Conservation (phyloP, 2,888 invertebrate species). For the Dromius quadrimaculatus region DNA sequence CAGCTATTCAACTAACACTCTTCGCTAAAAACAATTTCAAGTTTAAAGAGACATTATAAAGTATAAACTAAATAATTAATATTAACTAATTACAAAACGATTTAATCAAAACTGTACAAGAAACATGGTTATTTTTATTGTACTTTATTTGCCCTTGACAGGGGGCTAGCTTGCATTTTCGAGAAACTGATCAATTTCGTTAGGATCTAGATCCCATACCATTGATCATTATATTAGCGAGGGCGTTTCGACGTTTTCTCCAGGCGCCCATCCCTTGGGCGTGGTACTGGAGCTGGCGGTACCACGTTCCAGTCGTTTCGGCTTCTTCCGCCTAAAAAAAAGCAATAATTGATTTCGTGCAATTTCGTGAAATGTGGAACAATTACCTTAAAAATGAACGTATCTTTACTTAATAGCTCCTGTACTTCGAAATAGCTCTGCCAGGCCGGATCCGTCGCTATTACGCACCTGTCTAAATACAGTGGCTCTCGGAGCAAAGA, state of each 20-base stretch:
- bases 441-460: conserved; percentile 89
- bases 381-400: conserved; percentile 91
- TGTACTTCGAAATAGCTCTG: conserved; percentile 96
- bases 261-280: conserved; percentile 93
- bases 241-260: conserved; percentile 90
- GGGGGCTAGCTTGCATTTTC: not conserved
- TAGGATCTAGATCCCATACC: conserved; percentile 73
- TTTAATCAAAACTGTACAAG: conserved; percentile 39
- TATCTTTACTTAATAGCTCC: conserved; percentile 92
- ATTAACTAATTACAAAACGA: conserved; percentile 44
- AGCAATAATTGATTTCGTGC: conserved; percentile 36
- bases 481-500: conserved; percentile 90
- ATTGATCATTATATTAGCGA: conserved; percentile 98
- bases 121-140: conserved; percentile 35
- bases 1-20: conserved; percentile 63
- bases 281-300: conserved; percentile 89
- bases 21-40: conserved; percentile 34
- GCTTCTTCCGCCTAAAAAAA: conserved; percentile 86
- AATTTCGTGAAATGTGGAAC: not conserved
- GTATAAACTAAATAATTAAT: conserved; percentile 31
- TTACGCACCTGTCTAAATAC: conserved; percentile 90
- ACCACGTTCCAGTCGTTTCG: conserved; percentile 89
- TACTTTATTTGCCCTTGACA: conserved; percentile 34
- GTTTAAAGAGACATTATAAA: conserved; percentile 17
- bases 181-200: not conserved